Base-by-base conservation (phyloP, 92 coral and sea anemone genomes). In the Umimayanthus kanabou region DNA sequence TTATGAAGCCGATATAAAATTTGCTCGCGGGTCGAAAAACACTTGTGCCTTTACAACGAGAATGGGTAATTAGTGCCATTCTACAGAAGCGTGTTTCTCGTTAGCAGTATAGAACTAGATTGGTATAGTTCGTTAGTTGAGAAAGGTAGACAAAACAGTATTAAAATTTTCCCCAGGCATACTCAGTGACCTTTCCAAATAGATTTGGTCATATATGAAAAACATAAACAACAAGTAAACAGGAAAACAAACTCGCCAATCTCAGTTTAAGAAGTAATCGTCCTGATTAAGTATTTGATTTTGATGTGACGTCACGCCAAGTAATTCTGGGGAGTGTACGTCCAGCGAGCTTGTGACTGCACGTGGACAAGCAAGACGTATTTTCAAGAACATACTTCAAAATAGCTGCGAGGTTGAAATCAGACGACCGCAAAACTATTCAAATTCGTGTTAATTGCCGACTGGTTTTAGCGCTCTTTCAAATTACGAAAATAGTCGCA, bases 381-480 rank as follows among this genome's bases (percentile, higher is more conserved):
- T n/a, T 80, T 67, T 37, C 61, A 67, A 67, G 61, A 71, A 40
- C 74, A 67, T 30, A 43, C 86, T 29, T 10, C 23, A 29, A 82
- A 66, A 82, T 82, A 23, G 55, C 58, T 39, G 28, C 85, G 73
- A 65, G 77, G 85, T 10, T 64, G 69, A 81, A 66, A 11, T 39
- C 18, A 82, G 39, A 4, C 57, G 42, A 82, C 86, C 86, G 20
- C 86, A 82, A 39, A 67, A 82, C 86, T 82, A 66, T 69, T 82
- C 7, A 66, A 37, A 47, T 69, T 69, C 39, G 25, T 65, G 25
- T 39, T 16, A 75, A 39, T 33, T 75, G 45, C 45, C 50, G 79
- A 37, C 47, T 77, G 82, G 82, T 78, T 45, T 78, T 78, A 15
- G 82, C 47, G 39, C 33, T 42, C 57, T 78, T 78, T 81, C 43